Conservation (phyloP, 1,140 invertebrate species). For the Diuraphis noxia region DNA sequence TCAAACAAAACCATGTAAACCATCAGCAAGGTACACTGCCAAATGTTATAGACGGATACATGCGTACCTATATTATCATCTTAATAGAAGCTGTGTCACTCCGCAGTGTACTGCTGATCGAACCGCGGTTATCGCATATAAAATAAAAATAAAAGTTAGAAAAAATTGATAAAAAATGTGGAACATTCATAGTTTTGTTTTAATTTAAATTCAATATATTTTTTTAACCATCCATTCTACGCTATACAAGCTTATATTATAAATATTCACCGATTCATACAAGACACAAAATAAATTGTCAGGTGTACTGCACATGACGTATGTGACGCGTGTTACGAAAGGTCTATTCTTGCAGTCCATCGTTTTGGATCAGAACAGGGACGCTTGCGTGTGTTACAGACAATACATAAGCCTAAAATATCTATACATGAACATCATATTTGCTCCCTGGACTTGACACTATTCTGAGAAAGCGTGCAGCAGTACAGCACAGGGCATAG, state of each 20-base stretch:
- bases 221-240: neutral
- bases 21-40: too few species aligned
- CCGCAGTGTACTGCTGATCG: too few species aligned
- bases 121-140: neutral
- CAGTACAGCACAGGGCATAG: neutral
- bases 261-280: neutral
- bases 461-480: neutral
- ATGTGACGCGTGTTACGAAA: neutral
- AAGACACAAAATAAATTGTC: neutral
- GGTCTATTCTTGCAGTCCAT: neutral
- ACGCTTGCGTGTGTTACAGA: neutral
- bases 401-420: neutral
- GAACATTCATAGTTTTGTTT: neutral
- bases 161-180: neutral
- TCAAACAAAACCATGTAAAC: too few species aligned
- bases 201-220: neutral
- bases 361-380: neutral
- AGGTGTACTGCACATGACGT: neutral
- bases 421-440: neutral
- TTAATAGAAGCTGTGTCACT: too few species aligned
- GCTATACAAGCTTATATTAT: neutral
- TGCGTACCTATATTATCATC: too few species aligned
- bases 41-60: too few species aligned
- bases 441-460: neutral
- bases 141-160: too few species aligned